Conservation (phyloP, 2,797 vertebrate genomes). For the Gobio occitaniae region DNA sequence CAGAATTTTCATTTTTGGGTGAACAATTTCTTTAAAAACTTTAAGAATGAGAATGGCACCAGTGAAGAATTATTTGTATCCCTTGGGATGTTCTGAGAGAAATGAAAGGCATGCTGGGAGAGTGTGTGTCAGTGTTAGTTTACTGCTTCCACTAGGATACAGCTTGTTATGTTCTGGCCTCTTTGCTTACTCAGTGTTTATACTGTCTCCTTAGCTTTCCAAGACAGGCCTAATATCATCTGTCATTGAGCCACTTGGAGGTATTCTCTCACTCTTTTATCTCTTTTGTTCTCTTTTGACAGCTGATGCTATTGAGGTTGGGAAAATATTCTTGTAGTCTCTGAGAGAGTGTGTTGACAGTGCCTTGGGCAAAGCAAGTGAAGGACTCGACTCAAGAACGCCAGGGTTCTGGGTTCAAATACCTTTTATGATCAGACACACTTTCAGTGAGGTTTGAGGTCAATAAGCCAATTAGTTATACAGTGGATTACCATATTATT, state of each 20-base stretch:
- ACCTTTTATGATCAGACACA: slow-evolving; percentile 44
- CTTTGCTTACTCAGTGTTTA: slow-evolving; percentile 71
- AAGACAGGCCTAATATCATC: slow-evolving; percentile 72
- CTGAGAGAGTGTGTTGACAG: slow-evolving; percentile 60
- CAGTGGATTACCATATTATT: neutral
- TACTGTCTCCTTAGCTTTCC: slow-evolving; percentile 73
- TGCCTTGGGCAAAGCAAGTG: slow-evolving; percentile 34
- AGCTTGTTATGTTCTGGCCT: slow-evolving; percentile 67
- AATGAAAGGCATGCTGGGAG: slow-evolving; percentile 14
- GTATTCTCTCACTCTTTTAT: slow-evolving; percentile 66
- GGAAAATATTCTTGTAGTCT: slow-evolving; percentile 76
- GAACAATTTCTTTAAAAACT: neutral
- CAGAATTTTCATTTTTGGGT: neutral
- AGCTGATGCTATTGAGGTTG: slow-evolving; percentile 69
- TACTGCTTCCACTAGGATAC: slow-evolving; percentile 62
- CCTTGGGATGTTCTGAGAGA: neutral
- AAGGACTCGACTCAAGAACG: slow-evolving; percentile 42
- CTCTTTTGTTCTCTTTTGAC: slow-evolving; percentile 65
- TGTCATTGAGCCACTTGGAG: slow-evolving; percentile 60
- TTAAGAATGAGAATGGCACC: neutral
- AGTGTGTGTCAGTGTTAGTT: slow-evolving; percentile 54
- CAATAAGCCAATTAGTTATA: neutral
- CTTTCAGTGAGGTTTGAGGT: neutral
- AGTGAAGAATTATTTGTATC: neutral
- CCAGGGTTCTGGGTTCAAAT: slow-evolving; percentile 48